phyloP scores from a whole-genome alignment of 2,888 invertebrate species.

The Epirrhoe alternata region DNA sequence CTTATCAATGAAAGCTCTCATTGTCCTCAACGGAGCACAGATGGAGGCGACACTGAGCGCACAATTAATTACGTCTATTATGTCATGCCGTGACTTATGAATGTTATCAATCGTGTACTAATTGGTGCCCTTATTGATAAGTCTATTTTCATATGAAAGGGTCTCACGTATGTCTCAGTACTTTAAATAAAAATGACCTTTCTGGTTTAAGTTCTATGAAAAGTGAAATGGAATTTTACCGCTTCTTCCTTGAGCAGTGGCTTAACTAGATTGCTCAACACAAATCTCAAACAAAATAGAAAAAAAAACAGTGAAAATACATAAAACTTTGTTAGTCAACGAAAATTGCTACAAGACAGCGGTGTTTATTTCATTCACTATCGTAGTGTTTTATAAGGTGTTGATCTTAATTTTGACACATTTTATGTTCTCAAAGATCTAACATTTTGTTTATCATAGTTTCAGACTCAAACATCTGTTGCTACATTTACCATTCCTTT shows the following conservation, averaged over 20 bases:
- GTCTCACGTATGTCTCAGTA: background rate
- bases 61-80: slow-evolving; percentile 63
- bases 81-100: slow-evolving; percentile 49
- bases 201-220: too few relatives aligned
- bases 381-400: background rate
- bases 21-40: slow-evolving; percentile 66
- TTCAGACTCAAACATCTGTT: slow-evolving; percentile 25
- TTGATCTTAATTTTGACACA: background rate
- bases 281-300: background rate
- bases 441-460: background rate
- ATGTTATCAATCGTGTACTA: slow-evolving; percentile 56
- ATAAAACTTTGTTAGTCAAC: background rate
- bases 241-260: too few relatives aligned
- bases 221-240: too few relatives aligned
- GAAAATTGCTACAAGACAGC: background rate
- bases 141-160: slow-evolving; percentile 45
- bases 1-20: slow-evolving; percentile 61
- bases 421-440: background rate
- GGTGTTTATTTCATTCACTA: background rate
- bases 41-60: slow-evolving; percentile 53
- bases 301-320: background rate
- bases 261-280: too few relatives aligned
- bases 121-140: slow-evolving; percentile 56
- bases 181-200: background rate
- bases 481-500: slow-evolving; percentile 30